Percentiles rank a stretch among this genome's conserved stretches.
These are phyloP conservation scores for Portunus trituberculatus DNA, from an alignment of 1,140 invertebrate genomes.

Conservation along the genomic window DNA sequence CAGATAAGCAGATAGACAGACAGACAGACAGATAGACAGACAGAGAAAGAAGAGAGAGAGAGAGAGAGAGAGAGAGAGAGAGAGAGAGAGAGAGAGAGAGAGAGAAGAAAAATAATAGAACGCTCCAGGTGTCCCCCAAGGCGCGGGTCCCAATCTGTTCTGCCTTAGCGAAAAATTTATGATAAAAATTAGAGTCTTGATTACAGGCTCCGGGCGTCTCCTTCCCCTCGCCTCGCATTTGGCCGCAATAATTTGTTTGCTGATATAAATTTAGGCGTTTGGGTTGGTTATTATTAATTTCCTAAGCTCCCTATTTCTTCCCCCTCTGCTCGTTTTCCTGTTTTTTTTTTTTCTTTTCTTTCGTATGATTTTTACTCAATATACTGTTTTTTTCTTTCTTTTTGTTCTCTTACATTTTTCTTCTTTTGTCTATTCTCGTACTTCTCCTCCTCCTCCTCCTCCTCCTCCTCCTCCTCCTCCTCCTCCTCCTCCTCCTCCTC, in stretches of 20 bases:
- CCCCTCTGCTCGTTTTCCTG: neutral
- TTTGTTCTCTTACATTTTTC: neutral
- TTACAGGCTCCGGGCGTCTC: neutral
- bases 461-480: neutral
- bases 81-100: neutral
- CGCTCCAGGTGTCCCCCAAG: neutral
- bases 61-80: too few relatives aligned
- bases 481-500: neutral
- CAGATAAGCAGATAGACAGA: too few relatives aligned
- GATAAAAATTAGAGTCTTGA: neutral
- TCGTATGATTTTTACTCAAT: neutral
- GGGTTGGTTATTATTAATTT: neutral
- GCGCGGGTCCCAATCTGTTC: neutral
- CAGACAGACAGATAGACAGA: too few relatives aligned
- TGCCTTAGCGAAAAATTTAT: neutral
- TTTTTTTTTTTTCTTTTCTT: neutral
- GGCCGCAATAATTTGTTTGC: neutral
- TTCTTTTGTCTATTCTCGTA: neutral
- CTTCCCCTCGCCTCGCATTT: neutral
- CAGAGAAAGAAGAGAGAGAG: too few relatives aligned
- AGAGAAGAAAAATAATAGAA: neutral
- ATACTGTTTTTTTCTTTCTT: neutral
- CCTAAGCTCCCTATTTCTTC: neutral
- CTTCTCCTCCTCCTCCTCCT: neutral
- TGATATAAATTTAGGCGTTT: neutral